These are phyloP conservation scores for Pinna nobilis DNA, from an alignment of 1,140 invertebrate genomes.

Conservation along the genomic window DNA sequence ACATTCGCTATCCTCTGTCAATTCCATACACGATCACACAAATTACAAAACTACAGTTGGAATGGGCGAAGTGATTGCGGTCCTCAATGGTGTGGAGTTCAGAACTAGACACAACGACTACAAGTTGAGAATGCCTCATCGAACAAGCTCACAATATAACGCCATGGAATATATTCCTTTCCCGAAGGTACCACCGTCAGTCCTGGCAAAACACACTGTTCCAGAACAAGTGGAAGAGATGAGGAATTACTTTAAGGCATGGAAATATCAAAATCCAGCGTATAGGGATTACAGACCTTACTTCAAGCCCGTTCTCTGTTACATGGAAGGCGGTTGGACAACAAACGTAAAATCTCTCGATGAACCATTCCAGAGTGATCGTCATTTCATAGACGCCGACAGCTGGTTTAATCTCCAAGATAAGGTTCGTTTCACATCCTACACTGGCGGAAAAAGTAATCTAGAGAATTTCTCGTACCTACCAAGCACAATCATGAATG, in stretches of 20 bases:
- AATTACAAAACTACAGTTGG: slow-evolving; percentile 54
- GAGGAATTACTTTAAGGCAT: slow-evolving; percentile 55
- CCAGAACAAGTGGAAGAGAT: slow-evolving; percentile 59
- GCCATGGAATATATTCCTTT: slow-evolving; percentile 54
- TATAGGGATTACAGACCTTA: slow-evolving; percentile 36
- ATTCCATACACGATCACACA: slow-evolving; percentile 47
- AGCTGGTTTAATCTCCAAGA: slow-evolving; percentile 46
- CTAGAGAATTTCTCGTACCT: slow-evolving; percentile 55
- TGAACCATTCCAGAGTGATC: slow-evolving; percentile 53
- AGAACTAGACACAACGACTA: slow-evolving; percentile 64
- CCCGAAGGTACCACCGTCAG: slow-evolving; percentile 55
- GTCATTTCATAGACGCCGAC: slow-evolving; percentile 47
- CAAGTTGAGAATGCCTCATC: slow-evolving; percentile 48
- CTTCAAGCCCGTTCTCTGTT: slow-evolving; percentile 53
- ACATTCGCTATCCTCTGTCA: slow-evolving; percentile 1
- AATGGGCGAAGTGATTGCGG: slow-evolving; percentile 55
- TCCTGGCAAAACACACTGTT: slow-evolving; percentile 49
- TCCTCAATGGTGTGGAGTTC: slow-evolving; percentile 63
- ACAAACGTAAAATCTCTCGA: slow-evolving; percentile 24
- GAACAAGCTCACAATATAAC: slow-evolving; percentile 31
- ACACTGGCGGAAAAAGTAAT: slow-evolving; percentile 46
- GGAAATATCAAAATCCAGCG: slow-evolving; percentile 35
- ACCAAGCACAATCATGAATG: slow-evolving; percentile 48
- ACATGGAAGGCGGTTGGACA: slow-evolving; percentile 57
- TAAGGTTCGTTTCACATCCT: slow-evolving; percentile 49